Percentiles rank a stretch among this genome's conserved stretches.
These are phyloP conservation scores for Eurosta solidaginis DNA, from an alignment of 1,140 invertebrate species.

Conservation along the genomic window DNA sequence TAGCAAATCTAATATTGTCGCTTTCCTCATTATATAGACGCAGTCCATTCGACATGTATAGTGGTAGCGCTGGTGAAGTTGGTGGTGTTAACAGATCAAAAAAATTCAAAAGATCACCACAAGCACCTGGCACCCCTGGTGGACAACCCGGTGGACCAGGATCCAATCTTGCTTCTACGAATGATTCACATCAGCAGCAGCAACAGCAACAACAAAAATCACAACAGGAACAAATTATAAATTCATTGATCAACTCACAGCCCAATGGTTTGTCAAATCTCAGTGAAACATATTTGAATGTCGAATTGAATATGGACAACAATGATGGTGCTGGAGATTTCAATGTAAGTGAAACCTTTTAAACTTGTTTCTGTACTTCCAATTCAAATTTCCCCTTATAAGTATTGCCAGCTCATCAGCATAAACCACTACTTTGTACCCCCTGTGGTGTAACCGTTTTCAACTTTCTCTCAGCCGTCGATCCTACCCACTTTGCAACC, in stretches of 20 bases:
- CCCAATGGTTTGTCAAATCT: constrained; percentile 56
- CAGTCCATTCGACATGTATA: constrained; percentile 1
- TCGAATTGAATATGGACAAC: constrained; percentile 85
- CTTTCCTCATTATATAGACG: not conserved
- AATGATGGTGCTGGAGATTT: constrained; percentile 87
- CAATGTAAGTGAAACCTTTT: constrained; percentile 84
- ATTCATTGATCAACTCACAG: constrained; percentile 60
- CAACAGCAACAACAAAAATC: too few species aligned
- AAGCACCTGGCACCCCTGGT: constrained; percentile 53
- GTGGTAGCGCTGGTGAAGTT: not conserved
- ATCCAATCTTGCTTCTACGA: constrained; percentile 28
- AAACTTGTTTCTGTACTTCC: too few species aligned
- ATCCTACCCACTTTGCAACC: too few species aligned
- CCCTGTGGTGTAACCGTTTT: too few species aligned
- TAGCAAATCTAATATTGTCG: not conserved
- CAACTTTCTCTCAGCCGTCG: too few species aligned
- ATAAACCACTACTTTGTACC: too few species aligned
- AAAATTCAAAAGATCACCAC: constrained; percentile 50
- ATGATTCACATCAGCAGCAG: constrained; percentile 38
- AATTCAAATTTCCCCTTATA: too few species aligned
- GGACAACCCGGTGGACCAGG: constrained; percentile 41
- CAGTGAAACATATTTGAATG: constrained; percentile 75
- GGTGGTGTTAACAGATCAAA: constrained; percentile 50
- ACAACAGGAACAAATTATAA: constrained; percentile 56
- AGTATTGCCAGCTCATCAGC: too few species aligned